phyloP scores from a whole-genome alignment of 2,797 vertebrate species.

The Sciaenops ocellatus region DNA sequence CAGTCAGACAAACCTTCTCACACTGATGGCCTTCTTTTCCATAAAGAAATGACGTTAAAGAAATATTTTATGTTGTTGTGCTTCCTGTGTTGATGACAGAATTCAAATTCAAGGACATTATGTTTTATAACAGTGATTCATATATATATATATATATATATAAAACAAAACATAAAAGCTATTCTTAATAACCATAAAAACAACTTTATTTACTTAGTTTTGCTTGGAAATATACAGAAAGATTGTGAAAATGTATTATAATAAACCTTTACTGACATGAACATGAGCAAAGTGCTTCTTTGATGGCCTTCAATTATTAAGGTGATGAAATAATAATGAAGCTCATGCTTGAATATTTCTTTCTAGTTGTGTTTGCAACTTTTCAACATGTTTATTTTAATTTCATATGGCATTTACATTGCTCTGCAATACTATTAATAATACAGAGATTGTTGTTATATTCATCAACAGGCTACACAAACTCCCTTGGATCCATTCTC shows the following conservation, averaged over 20 bases:
- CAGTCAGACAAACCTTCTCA: slow-evolving; percentile 4
- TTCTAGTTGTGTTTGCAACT: background rate
- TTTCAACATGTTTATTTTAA: background rate
- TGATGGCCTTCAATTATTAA: slow-evolving; percentile 12
- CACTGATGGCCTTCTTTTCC: slow-evolving; percentile 7
- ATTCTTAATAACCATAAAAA: background rate
- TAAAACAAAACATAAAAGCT: background rate
- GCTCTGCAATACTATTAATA: background rate
- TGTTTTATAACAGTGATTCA: background rate
- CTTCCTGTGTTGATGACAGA: background rate
- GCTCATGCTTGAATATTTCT: background rate
- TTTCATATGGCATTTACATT: background rate
- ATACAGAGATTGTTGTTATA: background rate
- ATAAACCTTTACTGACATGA: background rate
- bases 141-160: too few relatives aligned
- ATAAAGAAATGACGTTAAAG: background rate
- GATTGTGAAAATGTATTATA: background rate
- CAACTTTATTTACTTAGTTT: background rate
- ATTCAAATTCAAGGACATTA: background rate
- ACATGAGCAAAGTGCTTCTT: slow-evolving; percentile 15
- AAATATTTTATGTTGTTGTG: background rate
- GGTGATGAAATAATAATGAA: slow-evolving; percentile 23
- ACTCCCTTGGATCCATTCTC: background rate
- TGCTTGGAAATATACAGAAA: background rate
- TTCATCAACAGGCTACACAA: background rate